These are phyloP conservation scores for Cepphus grylle DNA, from an alignment of 2,113 vertebrate species.

Conservation along the genomic window DNA sequence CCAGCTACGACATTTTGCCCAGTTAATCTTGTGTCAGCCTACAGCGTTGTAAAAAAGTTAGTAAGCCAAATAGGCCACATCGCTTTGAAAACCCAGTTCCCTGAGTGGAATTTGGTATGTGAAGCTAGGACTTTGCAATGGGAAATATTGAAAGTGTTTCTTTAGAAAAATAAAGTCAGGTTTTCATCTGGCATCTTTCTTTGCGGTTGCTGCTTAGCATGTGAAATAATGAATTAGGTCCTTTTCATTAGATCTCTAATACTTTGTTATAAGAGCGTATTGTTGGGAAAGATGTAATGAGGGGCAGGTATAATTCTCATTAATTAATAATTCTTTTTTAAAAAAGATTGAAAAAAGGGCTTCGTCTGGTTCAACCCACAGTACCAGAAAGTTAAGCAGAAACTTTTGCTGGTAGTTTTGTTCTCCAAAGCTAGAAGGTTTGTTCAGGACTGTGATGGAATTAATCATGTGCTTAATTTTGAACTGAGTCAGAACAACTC, in stretches of 20 bases:
- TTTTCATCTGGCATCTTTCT: not conserved
- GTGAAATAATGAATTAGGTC: not conserved
- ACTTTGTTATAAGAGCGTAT: not conserved
- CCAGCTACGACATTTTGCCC: not conserved
- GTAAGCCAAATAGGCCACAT: not conserved
- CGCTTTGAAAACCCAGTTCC: not conserved
- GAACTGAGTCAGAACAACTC: not conserved
- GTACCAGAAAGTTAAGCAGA: not conserved
- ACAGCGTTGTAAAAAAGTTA: not conserved
- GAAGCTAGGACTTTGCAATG: not conserved
- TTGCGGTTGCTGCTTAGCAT: not conserved
- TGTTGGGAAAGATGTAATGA: not conserved
- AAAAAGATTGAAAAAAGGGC: not conserved
- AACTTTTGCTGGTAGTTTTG: not conserved
- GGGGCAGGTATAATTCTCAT: not conserved
- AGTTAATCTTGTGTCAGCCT: not conserved
- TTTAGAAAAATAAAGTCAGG: not conserved
- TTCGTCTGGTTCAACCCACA: not conserved
- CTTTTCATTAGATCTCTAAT: not conserved
- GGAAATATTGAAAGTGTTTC: not conserved
- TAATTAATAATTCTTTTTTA: not conserved
- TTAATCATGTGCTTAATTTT: not conserved
- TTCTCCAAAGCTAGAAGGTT: not conserved
- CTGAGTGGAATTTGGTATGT: not conserved
- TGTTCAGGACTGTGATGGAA: not conserved